Evolutionary conservation across 2,797 vertebrate genomes (phyloP).

Genomic region (Bufotes viridis): DNA sequence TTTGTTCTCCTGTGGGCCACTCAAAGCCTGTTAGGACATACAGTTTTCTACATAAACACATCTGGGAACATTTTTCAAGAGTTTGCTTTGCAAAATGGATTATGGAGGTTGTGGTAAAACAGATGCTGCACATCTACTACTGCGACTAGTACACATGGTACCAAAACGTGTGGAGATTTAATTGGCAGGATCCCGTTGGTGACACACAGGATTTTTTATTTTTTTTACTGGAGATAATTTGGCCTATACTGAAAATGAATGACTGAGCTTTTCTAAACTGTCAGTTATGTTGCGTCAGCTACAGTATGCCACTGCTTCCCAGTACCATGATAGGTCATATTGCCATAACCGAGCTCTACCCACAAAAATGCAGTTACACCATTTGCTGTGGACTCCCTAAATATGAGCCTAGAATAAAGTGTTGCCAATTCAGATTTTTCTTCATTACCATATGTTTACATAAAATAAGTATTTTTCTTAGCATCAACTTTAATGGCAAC

Average conservation of each 20-base stretch:
- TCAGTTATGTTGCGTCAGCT: background rate
- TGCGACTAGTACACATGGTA: too few relatives aligned
- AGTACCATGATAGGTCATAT: background rate
- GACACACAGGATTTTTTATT: too few relatives aligned
- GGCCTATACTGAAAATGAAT: background rate
- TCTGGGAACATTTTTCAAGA: too few relatives aligned
- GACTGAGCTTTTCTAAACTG: background rate
- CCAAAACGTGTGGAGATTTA: too few relatives aligned
- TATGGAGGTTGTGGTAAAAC: too few relatives aligned
- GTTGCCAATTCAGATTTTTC: background rate
- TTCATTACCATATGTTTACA: conserved; percentile 43
- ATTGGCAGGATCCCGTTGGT: too few relatives aligned
- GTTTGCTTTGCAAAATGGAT: too few relatives aligned
- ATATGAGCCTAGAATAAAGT: background rate
- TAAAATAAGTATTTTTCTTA: conserved; percentile 42
- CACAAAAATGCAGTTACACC: background rate
- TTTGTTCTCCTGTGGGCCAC: too few relatives aligned
- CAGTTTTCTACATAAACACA: too few relatives aligned
- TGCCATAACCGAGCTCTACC: background rate
- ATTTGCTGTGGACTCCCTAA: conserved; percentile 1
- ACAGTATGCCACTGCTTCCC: background rate
- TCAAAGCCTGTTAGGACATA: too few relatives aligned
- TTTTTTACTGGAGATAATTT: background rate
- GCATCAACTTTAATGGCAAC: conserved; percentile 39
- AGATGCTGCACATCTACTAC: too few relatives aligned